Evolutionary conservation across 2,888 invertebrate species (phyloP), one percentile per base, ranked within the genome.

Genomic region (Archaeoteleia sp.): DNA sequence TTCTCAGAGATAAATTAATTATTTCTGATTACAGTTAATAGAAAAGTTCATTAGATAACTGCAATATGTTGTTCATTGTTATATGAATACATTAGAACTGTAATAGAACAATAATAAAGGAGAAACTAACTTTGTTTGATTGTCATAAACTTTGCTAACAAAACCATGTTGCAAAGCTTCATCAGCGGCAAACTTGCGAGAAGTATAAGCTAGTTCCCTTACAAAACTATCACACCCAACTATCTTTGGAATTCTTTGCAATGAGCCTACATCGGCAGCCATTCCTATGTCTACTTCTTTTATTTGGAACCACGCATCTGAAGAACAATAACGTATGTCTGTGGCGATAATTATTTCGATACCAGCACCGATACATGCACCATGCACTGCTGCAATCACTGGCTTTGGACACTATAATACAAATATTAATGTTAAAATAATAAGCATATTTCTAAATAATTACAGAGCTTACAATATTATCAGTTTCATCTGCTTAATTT

Each of bases 251-350:
- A 99, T 86, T 67, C 98, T 89, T 83, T 98, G 98, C 29, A 99
- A 86, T 0, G 94, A 92, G 0, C 99, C 99, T 0, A 98, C 94
- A 87, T 99, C 99, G 1, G 98, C 96, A 1, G 98, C 96, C 85
- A 99, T 87, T 0, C 98, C 98, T 49, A 92, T 87, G 27, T 91
- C 91, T 0, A 92, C 90, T 87, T 97, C 96, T 86, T 97, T 97
- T 0, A 98, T 91, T 87, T 93, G 92, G 81, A 97, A 97, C 90
- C 92, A 94, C 1, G 98, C 93, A 85, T 98, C 97, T 77, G 91
- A 87, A 0, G 96, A 91, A 80, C 95, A 96, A 79, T 95, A 96
- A 65, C 97, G 90, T 71, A 99, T 94, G 85, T 99, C 99, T 46
- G 95, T 92, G 0, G 96, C 93, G 1, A 94, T 91, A 48, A 96